Percentiles rank a stretch among this genome's conserved stretches.
Conservation (phyloP, 2,888 invertebrate genomes). For the Eupithecia abbreviata region DNA sequence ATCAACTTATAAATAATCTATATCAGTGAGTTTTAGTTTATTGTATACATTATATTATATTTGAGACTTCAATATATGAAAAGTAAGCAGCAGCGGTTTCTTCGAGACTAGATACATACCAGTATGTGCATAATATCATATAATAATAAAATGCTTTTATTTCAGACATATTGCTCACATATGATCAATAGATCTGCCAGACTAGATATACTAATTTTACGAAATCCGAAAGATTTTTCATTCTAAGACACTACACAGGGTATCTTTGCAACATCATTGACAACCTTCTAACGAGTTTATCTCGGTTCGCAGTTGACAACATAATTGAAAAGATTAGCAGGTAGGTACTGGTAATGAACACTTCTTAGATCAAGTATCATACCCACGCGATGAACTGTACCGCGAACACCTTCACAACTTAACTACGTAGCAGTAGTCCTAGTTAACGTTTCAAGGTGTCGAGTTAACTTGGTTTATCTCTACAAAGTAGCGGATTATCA, state of each 20-base stretch:
- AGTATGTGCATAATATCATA: no score
- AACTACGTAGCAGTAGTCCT: conserved; percentile 9
- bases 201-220: no score
- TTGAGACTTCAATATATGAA: not conserved
- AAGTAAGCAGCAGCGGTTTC: no score
- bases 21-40: not conserved
- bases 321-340: conserved; percentile 34
- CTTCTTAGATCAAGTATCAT: conserved; percentile 24
- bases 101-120: no score
- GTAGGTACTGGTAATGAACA: conserved; percentile 29
- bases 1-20: not conserved
- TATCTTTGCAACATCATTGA: not conserved
- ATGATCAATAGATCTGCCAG: no score
- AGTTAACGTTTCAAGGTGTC: conserved; percentile 16
- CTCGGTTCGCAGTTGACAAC: conserved; percentile 8
- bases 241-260: not conserved
- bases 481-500: not conserved
- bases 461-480: not conserved
- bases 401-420: conserved; percentile 14
- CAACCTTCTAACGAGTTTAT: not conserved
- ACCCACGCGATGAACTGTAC: conserved; percentile 24
- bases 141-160: no score
- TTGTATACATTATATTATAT: not conserved
- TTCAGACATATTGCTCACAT: no score
- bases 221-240: not conserved